Evolutionary conservation across 2,888 invertebrate genomes (phyloP), one percentile per base, ranked within the genome.

Genomic region (Sesia apiformis): DNA sequence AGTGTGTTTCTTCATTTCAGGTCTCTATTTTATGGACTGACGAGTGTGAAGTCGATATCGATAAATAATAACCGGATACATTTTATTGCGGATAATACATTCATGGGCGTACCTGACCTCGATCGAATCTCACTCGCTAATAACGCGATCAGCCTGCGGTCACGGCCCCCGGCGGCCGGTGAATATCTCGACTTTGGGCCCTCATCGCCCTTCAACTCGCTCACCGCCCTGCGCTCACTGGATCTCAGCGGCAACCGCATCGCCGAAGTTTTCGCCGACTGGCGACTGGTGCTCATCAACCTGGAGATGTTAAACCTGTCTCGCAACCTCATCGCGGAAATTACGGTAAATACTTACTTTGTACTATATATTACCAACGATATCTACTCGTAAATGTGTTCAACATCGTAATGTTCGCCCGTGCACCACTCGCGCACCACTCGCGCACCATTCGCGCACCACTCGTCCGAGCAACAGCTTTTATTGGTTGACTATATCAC

Each of bases 221-320:
- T 70, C 0, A 0, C 4, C 0, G 8, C 50, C 3, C 55, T 74
- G 38, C 51, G 41, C 5, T 5, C 50, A 1, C 54, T 73, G 0
- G 55, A 64, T 5, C 60, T 75, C 2, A 56, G 61, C 7, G 42
- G 59, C 41, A 77, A 77, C 53, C 51, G 7, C 3, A 53, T 76
- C 5, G 23, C n/a, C 0, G 2, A 51, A 0, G 53, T 74, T 3
- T 56, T 61, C 3, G 52, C 57, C 43, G 66, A 65, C 58, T 62
- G 66, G 61, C 52, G 39, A 7, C 49, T 50, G 5, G 5, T 5
- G 4, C 49, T 51, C n/a, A 61, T 7, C 58, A 53, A 53, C 8
- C 57, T 72, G 4, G 4, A 49, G 0, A 8, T 23, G 0, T 52
- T 76, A 4, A 59, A 68, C 0, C 49, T 76, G 0, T 58, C 63